These are phyloP conservation scores for Cyclargus thomasi DNA, from an alignment of 1,140 invertebrate species.

Conservation along the genomic window DNA sequence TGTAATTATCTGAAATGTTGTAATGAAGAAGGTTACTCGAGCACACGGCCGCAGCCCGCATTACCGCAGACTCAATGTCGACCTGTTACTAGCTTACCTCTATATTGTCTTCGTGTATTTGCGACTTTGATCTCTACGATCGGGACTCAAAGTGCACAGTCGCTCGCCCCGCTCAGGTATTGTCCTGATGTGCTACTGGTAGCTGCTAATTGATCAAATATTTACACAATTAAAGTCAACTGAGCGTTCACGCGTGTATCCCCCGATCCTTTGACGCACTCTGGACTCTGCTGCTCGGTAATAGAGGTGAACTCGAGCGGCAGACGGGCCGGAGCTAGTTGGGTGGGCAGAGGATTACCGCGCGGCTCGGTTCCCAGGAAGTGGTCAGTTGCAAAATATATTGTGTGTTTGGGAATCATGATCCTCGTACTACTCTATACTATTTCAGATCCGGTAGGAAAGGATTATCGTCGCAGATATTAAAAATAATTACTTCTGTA, in stretches of 20 bases:
- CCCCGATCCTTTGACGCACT: slow-evolving; percentile 10
- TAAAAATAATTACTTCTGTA: not conserved
- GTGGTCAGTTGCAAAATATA: not conserved
- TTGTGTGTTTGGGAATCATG: not conserved
- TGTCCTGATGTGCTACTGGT: slow-evolving; percentile 22
- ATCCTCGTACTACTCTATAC: not conserved
- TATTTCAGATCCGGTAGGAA: not conserved
- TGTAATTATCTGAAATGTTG: not conserved
- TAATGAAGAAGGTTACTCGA: not conserved
- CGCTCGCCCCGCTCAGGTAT: not conserved
- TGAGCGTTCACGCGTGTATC: slow-evolving; percentile 37
- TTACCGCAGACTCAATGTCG: not conserved
- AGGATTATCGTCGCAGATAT: not conserved
- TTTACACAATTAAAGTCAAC: slow-evolving; percentile 34
- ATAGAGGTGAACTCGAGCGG: not conserved
- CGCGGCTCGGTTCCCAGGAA: not conserved
- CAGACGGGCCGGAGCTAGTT: slow-evolving; percentile 13
- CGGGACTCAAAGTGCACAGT: not conserved
- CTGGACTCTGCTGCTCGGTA: not conserved
- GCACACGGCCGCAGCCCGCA: not conserved
- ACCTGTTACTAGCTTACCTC: not conserved
- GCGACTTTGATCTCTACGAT: not conserved
- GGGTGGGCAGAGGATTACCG: slow-evolving; percentile 43
- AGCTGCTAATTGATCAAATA: slow-evolving; percentile 39
- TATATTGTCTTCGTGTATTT: not conserved